A percentile compares a stretch with the other conserved stretches of the same genome.
phyloP scores from a whole-genome alignment of 2,113 vertebrate species.

The Calypte anna region DNA sequence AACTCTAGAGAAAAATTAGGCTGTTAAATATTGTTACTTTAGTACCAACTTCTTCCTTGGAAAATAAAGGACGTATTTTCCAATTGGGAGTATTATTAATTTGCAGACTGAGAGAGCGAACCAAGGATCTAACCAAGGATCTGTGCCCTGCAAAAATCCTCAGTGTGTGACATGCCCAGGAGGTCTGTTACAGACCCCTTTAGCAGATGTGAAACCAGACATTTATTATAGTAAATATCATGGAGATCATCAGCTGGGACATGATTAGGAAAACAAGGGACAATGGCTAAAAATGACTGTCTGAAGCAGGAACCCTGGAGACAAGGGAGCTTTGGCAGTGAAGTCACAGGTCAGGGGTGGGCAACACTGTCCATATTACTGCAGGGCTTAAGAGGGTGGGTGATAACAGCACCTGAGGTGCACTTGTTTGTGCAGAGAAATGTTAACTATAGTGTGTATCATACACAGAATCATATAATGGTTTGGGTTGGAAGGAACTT shows the following conservation, averaged over 20 bases:
- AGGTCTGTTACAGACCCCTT: background rate
- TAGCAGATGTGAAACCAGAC: background rate
- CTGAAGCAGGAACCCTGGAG: background rate
- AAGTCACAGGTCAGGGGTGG: background rate
- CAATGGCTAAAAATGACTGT: background rate
- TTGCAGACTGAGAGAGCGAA: background rate
- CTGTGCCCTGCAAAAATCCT: background rate
- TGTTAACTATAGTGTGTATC: background rate
- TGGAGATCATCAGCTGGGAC: background rate
- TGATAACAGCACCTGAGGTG: background rate
- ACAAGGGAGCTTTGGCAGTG: background rate
- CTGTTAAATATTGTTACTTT: background rate
- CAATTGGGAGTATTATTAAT: background rate
- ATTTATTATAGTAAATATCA: background rate
- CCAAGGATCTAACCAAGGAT: background rate
- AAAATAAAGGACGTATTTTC: background rate
- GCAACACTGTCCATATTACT: fast-evolving
- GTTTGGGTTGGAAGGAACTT: too few species aligned
- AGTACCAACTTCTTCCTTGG: background rate
- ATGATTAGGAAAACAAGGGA: background rate
- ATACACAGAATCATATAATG: too few species aligned
- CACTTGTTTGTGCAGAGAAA: background rate
- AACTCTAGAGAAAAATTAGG: background rate
- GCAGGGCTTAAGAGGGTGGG: background rate
- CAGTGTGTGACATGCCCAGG: too few species aligned